Percentiles rank a stretch among this genome's conserved stretches.
These are phyloP conservation scores for Lasioglossum lativentre DNA, from an alignment of 2,888 invertebrate species.

Conservation along the genomic window DNA sequence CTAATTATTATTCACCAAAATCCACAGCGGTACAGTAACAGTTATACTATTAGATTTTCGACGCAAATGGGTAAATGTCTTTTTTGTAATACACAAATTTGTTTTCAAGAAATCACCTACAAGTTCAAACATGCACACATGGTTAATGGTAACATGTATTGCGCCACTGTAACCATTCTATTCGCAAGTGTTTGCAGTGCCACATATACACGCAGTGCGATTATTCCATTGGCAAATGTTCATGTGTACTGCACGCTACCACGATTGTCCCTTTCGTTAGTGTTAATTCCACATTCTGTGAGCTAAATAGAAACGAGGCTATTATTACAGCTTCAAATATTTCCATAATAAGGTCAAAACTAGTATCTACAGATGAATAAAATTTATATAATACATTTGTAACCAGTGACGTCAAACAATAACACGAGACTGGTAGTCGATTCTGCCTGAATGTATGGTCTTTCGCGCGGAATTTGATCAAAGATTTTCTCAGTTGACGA, in stretches of 20 bases:
- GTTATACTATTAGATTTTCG: neutral
- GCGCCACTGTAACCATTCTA: neutral
- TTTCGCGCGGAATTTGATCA: neutral
- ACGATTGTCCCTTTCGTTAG: neutral
- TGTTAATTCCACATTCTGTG: slow-evolving; percentile 9
- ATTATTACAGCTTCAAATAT: slow-evolving; percentile 1
- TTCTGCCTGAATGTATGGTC: neutral
- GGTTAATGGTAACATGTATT: neutral
- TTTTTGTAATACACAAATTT: neutral
- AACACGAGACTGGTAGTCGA: neutral
- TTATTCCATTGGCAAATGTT: neutral
- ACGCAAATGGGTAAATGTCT: neutral
- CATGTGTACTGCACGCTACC: neutral
- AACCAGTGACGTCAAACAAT: neutral
- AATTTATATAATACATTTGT: slow-evolving; percentile 7
- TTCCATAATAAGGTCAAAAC: neutral
- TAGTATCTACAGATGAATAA: neutral
- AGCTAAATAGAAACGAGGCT: neutral
- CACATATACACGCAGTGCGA: neutral
- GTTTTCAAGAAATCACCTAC: slow-evolving; percentile 7
- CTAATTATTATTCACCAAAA: neutral
- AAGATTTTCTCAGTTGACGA: neutral
- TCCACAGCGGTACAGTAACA: too few relatives aligned
- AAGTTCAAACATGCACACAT: neutral
- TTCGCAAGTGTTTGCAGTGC: neutral